Base-by-base conservation (phyloP, 2,797 vertebrate species). In the Clamator glandarius region DNA sequence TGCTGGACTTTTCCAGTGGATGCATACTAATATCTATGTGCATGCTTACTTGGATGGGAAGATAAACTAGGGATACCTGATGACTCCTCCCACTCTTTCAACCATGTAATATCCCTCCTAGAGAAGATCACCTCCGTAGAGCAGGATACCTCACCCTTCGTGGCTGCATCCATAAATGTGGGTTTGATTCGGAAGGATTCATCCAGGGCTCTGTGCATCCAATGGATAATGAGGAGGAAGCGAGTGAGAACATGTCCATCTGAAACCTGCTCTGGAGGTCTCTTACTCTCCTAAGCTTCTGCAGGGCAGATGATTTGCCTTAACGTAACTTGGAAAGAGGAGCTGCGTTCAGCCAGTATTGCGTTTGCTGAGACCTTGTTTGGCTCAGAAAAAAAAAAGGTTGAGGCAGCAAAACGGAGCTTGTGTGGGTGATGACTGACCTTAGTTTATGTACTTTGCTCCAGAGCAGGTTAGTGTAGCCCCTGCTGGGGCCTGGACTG, bases 371-470 rank as follows among this genome's bases (percentile, higher is more conserved):
- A 48, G 54, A 7, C 8, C 33, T 67, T 51, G 15, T 41, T 81
- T 63, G 28, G 25, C 21, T 75, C 72, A 14, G 33, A 14, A 4
- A 8, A 11, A n/a, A n/a, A 41, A 36, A 17, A 50, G 48, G 26
- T 64, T 51, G 28, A 13, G 75, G 82, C 48, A 77, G 72, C n/a
- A 14, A 25, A 44, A 18, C 0, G 55, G 9, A 52, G 41, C 2
- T 17, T 1, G 5, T n/a, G 19, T 5, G 84, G 75, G 74, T 15
- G 2, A 15, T 0, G 35, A 54, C 20, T 5, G 50, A 68, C 59
- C 31, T 4, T 5, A 4, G 48, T 12, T 51, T 5, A 0, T 1
- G 41, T 15, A 3, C 46, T 55, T 33, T 0, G 28, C 52, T 15
- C 31, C 2, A 8, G 55, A 21, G 41, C 11, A 5, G 86, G 26